Conservation (phyloP, 2,888 invertebrate genomes). For the Eupithecia insigniata region DNA sequence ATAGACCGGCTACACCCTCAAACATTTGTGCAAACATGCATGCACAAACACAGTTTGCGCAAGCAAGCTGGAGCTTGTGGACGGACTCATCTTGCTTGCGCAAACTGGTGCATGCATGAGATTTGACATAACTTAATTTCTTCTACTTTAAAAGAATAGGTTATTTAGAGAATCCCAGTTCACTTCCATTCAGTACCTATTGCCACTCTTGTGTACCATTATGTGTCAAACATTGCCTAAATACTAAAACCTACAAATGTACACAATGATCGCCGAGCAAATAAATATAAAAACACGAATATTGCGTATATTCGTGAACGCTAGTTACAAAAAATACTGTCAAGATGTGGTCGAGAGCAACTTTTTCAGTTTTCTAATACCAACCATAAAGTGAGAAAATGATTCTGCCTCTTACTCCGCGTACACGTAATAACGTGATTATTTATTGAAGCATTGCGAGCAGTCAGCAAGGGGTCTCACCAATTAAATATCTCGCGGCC, state of each 20-base stretch:
- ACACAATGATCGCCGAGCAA: neutral
- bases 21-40: too few relatives aligned
- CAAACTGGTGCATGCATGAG: too few relatives aligned
- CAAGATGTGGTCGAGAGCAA: neutral
- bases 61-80: too few relatives aligned
- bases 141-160: neutral
- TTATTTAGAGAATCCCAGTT: neutral
- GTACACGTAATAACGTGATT: constrained; percentile 23
- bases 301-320: neutral
- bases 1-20: too few relatives aligned
- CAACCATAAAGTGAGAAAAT: neutral
- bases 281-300: neutral
- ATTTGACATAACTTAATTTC: neutral
- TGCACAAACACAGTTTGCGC: too few relatives aligned
- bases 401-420: neutral
- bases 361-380: constrained; percentile 2
- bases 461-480: constrained; percentile 39
- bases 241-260: neutral
- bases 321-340: neutral
- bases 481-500: constrained; percentile 43
- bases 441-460: constrained; percentile 31
- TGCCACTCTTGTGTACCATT: neutral
- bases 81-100: too few relatives aligned
- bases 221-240: neutral
- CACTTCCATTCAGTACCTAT: neutral